A percentile compares a stretch with the other conserved stretches of the same genome.
Conservation (phyloP, 2,113 vertebrate genomes). For the Octodon degus region DNA sequence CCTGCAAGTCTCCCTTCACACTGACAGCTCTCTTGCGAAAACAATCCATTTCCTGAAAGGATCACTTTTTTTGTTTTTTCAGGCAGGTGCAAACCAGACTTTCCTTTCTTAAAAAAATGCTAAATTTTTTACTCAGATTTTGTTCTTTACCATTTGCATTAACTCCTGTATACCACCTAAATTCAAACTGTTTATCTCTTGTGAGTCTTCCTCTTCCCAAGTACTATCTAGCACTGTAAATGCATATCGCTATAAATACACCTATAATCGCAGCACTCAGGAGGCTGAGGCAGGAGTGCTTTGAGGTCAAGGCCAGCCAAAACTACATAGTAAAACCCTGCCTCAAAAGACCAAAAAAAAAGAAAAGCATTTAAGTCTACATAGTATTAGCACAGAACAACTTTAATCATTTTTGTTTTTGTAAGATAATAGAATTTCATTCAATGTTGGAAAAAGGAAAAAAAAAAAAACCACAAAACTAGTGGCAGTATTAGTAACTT, state of each 20-base stretch:
- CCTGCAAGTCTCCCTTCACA: not conserved
- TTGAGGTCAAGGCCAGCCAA: too few species aligned
- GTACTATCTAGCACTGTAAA: not conserved
- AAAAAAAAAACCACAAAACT: not conserved
- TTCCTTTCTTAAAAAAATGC: conserved; percentile 22
- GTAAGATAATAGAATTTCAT: conserved; percentile 6
- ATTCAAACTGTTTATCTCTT: not conserved
- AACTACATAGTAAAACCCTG: too few species aligned
- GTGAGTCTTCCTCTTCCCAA: not conserved
- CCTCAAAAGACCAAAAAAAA: too few species aligned
- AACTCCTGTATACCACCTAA: not conserved
- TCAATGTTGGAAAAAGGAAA: not conserved
- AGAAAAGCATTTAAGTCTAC: not conserved
- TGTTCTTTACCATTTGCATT: not conserved
- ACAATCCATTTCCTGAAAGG: not conserved
- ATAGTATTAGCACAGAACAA: not conserved
- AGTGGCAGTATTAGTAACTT: not conserved
- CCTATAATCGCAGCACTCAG: too few species aligned
- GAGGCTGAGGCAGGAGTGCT: too few species aligned
- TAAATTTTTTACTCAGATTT: not conserved
- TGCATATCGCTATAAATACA: not conserved
- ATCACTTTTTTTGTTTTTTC: not conserved
- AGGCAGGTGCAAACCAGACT: not conserved
- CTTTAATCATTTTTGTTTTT: not conserved
- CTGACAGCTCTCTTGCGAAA: not conserved